Evolutionary conservation across 1,140 invertebrate species (phyloP), one percentile per base, ranked within the genome.

Genomic region (Heterodera schachtii): DNA sequence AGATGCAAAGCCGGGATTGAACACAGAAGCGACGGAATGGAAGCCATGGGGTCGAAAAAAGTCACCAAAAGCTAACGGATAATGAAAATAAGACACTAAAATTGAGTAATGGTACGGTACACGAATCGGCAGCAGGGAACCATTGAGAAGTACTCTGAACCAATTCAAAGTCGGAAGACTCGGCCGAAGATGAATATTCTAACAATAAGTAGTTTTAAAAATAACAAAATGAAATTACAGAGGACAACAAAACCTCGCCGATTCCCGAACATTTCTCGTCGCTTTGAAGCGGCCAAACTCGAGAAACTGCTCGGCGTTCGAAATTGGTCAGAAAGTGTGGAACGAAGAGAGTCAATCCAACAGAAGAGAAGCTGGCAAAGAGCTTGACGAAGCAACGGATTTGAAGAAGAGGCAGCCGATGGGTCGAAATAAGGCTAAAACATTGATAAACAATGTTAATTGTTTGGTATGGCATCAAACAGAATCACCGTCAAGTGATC

Each of bases 1-100:
- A 4, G 75, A 41, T 11, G 84, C 84, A 74, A 85, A 80, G 31
- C 84, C 43, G 41, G 69, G 60, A 82, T 46, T 81, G 43, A 52
- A 78, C 21, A 41, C 44, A 5, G 79, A 60, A 52, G 70, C 80
- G n/a, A 46, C 43, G 19, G 16, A 64, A 64, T 64, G 57, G 16
- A 19, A 0, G 1, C 57, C 57, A 64, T 64, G 57, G 19, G 57
- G 47, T 1, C 70, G 46, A 80, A 71, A 11, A 71, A 71, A 43
- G 69, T 71, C 69, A 13, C 69, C 69, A n/a, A 71, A 71, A 71
- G 69, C 57, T 64, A 19, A 19, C 16, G 57, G 49, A 52, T 11
- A 52, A 11, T 11, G 11, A 52, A 8, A 52, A 8, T 3, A 64
- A 64, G 19, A 19, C 3, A 64, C 19, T 19, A 64, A 19, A 19